A percentile compares a stretch with the other conserved stretches of the same genome.
These are phyloP conservation scores for Elysia chlorotica DNA, from an alignment of 1,140 invertebrate species.

Conservation along the genomic window DNA sequence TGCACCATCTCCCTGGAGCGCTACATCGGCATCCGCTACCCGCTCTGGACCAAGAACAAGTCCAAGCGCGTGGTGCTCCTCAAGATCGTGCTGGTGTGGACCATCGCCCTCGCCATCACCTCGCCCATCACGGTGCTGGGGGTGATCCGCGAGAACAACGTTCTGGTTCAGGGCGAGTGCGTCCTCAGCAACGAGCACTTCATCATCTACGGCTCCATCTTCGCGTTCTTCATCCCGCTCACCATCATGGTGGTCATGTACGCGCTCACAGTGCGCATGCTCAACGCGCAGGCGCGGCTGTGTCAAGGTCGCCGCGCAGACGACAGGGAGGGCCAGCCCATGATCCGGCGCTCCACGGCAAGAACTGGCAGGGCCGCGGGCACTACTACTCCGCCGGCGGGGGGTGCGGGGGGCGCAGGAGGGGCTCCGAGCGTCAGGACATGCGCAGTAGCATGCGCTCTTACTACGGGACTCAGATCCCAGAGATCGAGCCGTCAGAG, in stretches of 20 bases:
- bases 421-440: not conserved
- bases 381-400: slow-evolving; percentile 6
- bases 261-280: slow-evolving; percentile 78
- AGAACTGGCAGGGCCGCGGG: slow-evolving; percentile 26
- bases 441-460: not conserved
- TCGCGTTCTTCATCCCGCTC: slow-evolving; percentile 95
- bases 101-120: slow-evolving; percentile 85
- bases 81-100: slow-evolving; percentile 90
- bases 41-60: slow-evolving; percentile 74
- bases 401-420: not conserved
- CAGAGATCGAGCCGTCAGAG: too few relatives aligned
- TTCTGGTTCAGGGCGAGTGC: slow-evolving; percentile 69
- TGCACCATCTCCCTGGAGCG: slow-evolving; percentile 61
- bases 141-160: slow-evolving; percentile 66
- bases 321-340: slow-evolving; percentile 41
- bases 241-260: slow-evolving; percentile 93
- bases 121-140: slow-evolving; percentile 86
- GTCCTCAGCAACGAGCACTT: slow-evolving; percentile 68
- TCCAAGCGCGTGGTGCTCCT: slow-evolving; percentile 80
- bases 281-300: slow-evolving; percentile 48
- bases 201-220: slow-evolving; percentile 88
- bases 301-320: slow-evolving; percentile 32
- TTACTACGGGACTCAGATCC: not conserved
- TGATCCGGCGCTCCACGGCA: slow-evolving; percentile 44
- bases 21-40: slow-evolving; percentile 89